Percentiles rank a stretch among this genome's conserved stretches.
These are phyloP conservation scores for Alca torda DNA, from an alignment of 2,797 vertebrate genomes.

Conservation along the genomic window DNA sequence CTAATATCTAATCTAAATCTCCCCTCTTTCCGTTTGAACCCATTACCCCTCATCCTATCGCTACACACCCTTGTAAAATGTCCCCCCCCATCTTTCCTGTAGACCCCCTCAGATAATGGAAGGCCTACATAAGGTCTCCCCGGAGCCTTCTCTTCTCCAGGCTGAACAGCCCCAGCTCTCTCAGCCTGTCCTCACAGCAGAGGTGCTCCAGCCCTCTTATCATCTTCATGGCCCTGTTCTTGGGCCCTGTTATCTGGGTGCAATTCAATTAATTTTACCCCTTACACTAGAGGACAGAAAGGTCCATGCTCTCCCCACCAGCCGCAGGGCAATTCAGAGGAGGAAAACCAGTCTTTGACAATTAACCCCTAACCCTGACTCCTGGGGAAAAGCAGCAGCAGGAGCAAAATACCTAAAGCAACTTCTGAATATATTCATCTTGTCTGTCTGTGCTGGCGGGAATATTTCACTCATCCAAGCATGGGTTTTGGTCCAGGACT, in stretches of 20 bases:
- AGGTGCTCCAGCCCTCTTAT: not conserved
- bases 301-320: fast-evolving
- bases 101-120: not conserved
- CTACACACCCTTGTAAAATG: not conserved
- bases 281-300: not conserved
- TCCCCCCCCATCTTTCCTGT: not conserved
- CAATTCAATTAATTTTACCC: not conserved
- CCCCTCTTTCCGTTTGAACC: not conserved
- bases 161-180: not conserved
- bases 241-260: not conserved
- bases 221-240: not conserved
- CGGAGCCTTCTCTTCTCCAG: not conserved
- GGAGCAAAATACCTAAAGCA: not conserved
- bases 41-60: not conserved
- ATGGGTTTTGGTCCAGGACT: not conserved
- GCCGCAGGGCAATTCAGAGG: not conserved
- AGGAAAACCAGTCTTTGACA: not conserved
- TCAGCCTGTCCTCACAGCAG: not conserved
- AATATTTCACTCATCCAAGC: not conserved
- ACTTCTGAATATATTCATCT: not conserved
- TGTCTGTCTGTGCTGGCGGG: not conserved
- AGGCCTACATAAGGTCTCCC: not conserved
- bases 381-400: not conserved
- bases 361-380: not conserved
- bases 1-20: not conserved